A percentile compares a stretch with the other conserved stretches of the same genome.
These are phyloP conservation scores for Pseudocheirus occidentalis DNA, from an alignment of 2,797 vertebrate species.

Conservation along the genomic window DNA sequence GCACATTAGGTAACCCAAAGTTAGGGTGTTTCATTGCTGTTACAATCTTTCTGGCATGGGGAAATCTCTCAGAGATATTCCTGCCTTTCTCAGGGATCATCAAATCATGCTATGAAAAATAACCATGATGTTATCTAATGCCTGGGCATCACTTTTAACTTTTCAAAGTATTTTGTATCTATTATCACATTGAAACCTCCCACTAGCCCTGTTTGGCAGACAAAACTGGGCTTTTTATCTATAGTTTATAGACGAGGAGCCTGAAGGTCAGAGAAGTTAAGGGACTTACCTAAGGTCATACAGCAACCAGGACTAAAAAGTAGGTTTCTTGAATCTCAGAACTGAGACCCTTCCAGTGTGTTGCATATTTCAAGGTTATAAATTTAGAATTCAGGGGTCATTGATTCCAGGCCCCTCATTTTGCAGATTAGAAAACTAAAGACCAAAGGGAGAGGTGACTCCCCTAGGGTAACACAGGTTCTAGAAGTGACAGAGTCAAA, in stretches of 20 bases:
- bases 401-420: not conserved
- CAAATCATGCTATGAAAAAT: not conserved
- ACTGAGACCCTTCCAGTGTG: not conserved
- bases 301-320: not conserved
- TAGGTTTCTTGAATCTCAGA: not conserved
- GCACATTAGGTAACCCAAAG: not conserved
- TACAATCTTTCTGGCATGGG: too few relatives aligned
- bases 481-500: not conserved
- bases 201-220: not conserved
- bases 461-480: not conserved
- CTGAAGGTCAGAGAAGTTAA: not conserved
- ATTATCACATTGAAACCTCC: not conserved
- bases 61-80: not conserved
- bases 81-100: not conserved
- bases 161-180: not conserved
- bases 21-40: not conserved
- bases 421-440: not conserved
- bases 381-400: not conserved
- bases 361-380: not conserved
- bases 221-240: not conserved
- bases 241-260: not conserved
- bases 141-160: not conserved
- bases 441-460: constrained; percentile 1
- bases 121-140: not conserved
- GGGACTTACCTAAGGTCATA: not conserved